These are phyloP conservation scores for Andrena flavipes DNA, from an alignment of 2,888 invertebrate genomes.

Conservation along the genomic window DNA sequence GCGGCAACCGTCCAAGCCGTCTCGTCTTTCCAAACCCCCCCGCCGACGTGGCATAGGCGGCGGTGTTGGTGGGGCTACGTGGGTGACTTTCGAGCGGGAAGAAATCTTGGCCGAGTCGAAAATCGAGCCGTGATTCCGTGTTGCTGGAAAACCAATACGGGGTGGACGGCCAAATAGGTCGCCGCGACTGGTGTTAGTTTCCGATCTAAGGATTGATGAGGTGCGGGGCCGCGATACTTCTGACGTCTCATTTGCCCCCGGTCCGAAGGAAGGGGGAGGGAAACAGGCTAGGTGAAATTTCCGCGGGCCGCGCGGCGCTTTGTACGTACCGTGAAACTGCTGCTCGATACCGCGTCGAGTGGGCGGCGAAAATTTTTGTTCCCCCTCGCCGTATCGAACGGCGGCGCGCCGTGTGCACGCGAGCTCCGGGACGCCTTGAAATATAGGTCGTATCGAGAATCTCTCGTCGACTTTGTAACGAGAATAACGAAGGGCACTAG, in stretches of 20 bases:
- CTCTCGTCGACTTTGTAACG: slow-evolving; percentile 46
- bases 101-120: slow-evolving; percentile 54
- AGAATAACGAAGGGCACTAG: slow-evolving; percentile 45
- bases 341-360: slow-evolving; percentile 10
- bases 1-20: slow-evolving; percentile 73
- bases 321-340: slow-evolving; percentile 17
- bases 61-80: background rate
- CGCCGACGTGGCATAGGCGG: background rate
- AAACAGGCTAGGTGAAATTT: background rate
- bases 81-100: slow-evolving; percentile 49
- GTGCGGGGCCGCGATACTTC: background rate
- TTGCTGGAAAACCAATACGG: background rate
- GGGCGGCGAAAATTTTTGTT: slow-evolving; percentile 4
- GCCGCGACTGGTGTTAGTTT: slow-evolving; percentile 30
- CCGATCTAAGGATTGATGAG: slow-evolving; percentile 36
- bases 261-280: background rate
- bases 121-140: slow-evolving; percentile 57
- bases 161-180: slow-evolving; percentile 31
- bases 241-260: background rate
- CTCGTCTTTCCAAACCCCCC: slow-evolving; percentile 45
- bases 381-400: slow-evolving; percentile 8
- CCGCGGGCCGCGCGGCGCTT: background rate
- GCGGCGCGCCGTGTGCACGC: background rate
- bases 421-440: slow-evolving; percentile 18
- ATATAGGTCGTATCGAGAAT: slow-evolving; percentile 55